Conservation (phyloP, 1,140 invertebrate genomes). For the Calliopsis andreniformis region DNA sequence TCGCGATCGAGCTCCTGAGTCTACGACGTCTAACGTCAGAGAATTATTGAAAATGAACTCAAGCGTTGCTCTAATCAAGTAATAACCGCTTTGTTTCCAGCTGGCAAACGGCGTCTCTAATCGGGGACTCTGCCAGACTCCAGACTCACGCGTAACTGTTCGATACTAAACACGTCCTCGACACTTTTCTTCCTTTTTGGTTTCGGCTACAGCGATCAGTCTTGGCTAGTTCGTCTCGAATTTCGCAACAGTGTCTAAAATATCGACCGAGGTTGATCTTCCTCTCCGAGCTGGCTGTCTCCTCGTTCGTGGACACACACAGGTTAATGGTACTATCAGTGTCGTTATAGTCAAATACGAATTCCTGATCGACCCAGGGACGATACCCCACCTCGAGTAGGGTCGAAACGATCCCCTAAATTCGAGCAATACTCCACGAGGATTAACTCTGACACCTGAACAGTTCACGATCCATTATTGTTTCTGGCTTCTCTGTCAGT, state of each 20-base stretch:
- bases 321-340: neutral
- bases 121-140: too few species aligned
- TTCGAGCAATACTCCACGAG: neutral
- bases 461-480: neutral
- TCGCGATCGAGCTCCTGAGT: neutral
- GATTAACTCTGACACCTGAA: neutral
- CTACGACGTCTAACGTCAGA: too few species aligned
- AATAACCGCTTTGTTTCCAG: neutral
- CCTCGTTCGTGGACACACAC: neutral
- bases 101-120: neutral
- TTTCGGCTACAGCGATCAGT: slow-evolving; percentile 10
- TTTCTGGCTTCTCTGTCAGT: neutral
- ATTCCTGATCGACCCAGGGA: too few species aligned
- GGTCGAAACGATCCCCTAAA: too few species aligned
- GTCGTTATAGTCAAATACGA: too few species aligned
- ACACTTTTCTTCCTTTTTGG: too few species aligned
- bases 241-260: neutral
- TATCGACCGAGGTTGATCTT: too few species aligned
- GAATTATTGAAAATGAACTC: slow-evolving; percentile 1
- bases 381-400: too few species aligned
- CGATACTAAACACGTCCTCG: too few species aligned
- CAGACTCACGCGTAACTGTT: neutral
- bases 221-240: neutral
- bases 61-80: slow-evolving; percentile 25
- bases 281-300: neutral